These are phyloP conservation scores for Argyresthia albistria DNA, from an alignment of 2,888 invertebrate species.

Conservation along the genomic window DNA sequence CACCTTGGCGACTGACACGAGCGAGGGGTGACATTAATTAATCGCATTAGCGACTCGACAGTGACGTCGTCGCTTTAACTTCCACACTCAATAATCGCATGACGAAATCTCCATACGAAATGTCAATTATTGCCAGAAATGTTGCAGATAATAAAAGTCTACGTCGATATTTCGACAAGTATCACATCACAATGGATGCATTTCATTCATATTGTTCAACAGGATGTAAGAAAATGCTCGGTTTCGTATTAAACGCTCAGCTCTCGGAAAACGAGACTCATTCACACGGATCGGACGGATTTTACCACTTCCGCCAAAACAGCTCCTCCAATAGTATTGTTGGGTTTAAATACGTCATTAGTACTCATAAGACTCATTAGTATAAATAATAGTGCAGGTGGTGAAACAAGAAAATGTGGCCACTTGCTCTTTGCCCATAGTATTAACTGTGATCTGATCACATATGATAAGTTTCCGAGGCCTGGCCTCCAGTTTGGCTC, in stretches of 20 bases:
- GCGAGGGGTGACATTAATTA: constrained; percentile 37
- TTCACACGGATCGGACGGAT: constrained; percentile 18
- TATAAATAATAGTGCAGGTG: no score
- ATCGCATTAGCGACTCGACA: constrained; percentile 1
- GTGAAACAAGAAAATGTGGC: no score
- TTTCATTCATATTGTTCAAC: neutral
- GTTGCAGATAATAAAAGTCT: no score
- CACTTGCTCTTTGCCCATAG: neutral
- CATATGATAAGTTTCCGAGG: neutral
- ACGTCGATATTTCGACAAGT: no score
- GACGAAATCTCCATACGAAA: neutral
- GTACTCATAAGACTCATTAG: no score
- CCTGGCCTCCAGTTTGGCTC: constrained; percentile 56
- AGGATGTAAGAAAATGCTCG: neutral
- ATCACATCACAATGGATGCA: no score
- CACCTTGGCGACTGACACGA: constrained; percentile 10
- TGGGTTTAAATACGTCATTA: no score
- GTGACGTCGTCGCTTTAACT: constrained; percentile 10
- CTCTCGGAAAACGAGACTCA: constrained; percentile 21
- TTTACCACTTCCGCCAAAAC: constrained; percentile 17
- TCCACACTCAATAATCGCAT: constrained; percentile 5
- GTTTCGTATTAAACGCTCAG: constrained; percentile 18
- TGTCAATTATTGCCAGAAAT: neutral
- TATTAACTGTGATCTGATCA: neutral
- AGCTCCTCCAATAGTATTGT: no score